Base-by-base conservation (phyloP, 1,140 invertebrate species). In the Drosophila orosa region DNA sequence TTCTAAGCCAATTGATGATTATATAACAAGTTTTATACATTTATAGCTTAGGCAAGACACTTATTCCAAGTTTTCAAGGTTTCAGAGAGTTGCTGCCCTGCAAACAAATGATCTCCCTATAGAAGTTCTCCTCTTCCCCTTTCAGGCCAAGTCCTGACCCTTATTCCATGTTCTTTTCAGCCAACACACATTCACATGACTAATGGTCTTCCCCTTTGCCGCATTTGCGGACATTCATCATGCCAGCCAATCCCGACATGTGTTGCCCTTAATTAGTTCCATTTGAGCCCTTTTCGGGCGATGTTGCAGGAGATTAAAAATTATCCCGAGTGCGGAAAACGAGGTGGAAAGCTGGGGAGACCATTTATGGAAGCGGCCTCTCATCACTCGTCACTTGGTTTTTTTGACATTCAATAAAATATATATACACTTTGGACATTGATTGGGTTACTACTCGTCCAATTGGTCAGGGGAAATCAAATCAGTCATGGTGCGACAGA, bases 201-300 rank as follows among this genome's bases (percentile, higher is more conserved):
- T 85, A 74, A 85, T 81, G 74, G 69, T 75, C 52, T 52, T 73
- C 25, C 63, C 37, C 31, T 50, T 67, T 47, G 42, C 50, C 47
- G 61, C 74, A 78, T 78, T 85, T 75, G 39, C 35, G 65, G 54
- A 68, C 65, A 86, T 85, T 71, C 74, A 86, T 85, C 82, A 86
- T 77, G 42, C 27, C 61, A 44, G 33, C 54, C 31, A 65, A 71
- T 72, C 69, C 78, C 15, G 52, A 55, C 82, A 86, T 86, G 74
- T 85, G 81, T 72, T 61, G 78, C 50, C 83, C 66, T 35, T 86
- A 86, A 86, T 86, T 86, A 86, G 74, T 75, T 74, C 29, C 74
- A 57, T 48, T 59, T 35, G 12, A 48, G 45, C 22, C 60, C 52
- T 65, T 74, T 45, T 37, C 52, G 22, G 48, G 13, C 48, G 9